These are phyloP conservation scores for Cerceris rybyensis DNA, from an alignment of 2,888 invertebrate genomes.

Conservation along the genomic window DNA sequence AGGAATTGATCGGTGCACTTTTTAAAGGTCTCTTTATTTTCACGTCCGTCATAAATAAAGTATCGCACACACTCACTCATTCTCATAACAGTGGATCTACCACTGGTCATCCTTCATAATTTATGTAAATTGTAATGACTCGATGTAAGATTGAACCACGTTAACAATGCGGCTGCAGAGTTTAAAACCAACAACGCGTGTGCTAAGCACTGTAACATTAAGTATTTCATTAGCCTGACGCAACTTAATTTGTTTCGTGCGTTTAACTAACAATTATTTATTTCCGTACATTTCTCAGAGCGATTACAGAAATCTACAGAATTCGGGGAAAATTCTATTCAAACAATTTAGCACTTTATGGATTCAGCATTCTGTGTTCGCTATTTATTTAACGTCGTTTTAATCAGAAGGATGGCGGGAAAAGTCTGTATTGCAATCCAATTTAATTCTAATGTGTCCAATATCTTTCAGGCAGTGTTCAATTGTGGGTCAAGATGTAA, in stretches of 20 bases:
- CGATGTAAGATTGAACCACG: conserved; percentile 54
- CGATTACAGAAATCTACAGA: conserved; percentile 7
- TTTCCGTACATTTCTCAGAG: conserved; percentile 30
- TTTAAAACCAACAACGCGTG: conserved; percentile 51
- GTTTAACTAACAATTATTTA: conserved; percentile 32
- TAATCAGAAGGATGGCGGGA: conserved; percentile 1
- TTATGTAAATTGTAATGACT: conserved; percentile 60
- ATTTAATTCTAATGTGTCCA: conserved; percentile 29
- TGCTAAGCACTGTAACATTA: conserved; percentile 60
- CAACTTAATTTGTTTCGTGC: conserved; percentile 32
- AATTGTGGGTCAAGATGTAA: conserved; percentile 51
- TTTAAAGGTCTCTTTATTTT: conserved; percentile 68
- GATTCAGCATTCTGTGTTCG: conserved; percentile 41
- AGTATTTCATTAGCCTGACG: conserved; percentile 67
- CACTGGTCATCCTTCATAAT: conserved; percentile 72
- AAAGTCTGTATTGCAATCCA: conserved; percentile 19
- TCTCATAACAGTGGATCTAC: conserved; percentile 76
- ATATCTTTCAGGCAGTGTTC: conserved; percentile 58
- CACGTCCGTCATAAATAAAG: conserved; percentile 77
- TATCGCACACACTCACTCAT: conserved; percentile 79
- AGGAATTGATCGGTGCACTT: conserved; percentile 22
- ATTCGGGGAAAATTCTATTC: conserved; percentile 15
- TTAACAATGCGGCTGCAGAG: conserved; percentile 58
- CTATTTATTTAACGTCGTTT: background rate
- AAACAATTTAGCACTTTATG: conserved; percentile 52